A percentile compares a stretch with the other conserved stretches of the same genome.
These are phyloP conservation scores for Drosophila paracracens DNA, from an alignment of 2,888 invertebrate genomes.

Conservation along the genomic window DNA sequence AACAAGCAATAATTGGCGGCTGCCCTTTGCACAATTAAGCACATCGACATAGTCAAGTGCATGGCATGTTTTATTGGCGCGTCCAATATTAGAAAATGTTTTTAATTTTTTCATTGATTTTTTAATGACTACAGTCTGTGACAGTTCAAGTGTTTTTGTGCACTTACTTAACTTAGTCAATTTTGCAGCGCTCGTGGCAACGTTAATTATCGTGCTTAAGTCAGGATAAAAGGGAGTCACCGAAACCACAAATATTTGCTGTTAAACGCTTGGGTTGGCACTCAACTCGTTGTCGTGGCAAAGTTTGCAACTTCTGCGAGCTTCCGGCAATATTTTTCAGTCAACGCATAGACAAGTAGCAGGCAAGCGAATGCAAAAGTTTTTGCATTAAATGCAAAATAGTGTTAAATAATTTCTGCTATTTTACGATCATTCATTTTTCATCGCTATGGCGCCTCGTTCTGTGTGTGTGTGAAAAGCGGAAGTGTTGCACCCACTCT, in stretches of 20 bases:
- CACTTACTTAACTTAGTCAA: not conserved
- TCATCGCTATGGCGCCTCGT: slow-evolving; percentile 48
- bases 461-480: slow-evolving; percentile 28
- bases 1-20: slow-evolving; percentile 49
- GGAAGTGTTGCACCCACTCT: slow-evolving; percentile 50
- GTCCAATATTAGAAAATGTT: slow-evolving; percentile 17
- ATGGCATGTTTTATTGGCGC: slow-evolving; percentile 13
- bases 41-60: slow-evolving; percentile 46
- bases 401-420: slow-evolving; percentile 76
- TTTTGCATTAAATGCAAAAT: slow-evolving; percentile 77
- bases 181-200: slow-evolving; percentile 10
- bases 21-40: slow-evolving; percentile 73
- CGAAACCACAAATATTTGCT: slow-evolving; percentile 44
- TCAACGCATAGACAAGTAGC: slow-evolving; percentile 38
- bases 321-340: slow-evolving; percentile 70
- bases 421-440: slow-evolving; percentile 71
- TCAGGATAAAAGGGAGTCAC: slow-evolving; percentile 28
- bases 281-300: slow-evolving; percentile 52
- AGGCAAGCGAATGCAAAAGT: slow-evolving; percentile 53
- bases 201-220: slow-evolving; percentile 43
- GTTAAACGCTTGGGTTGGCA: slow-evolving; percentile 70
- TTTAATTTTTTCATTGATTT: not conserved
- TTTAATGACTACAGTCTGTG: not conserved
- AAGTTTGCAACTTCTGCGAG: slow-evolving; percentile 70
- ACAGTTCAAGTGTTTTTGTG: not conserved